These are phyloP conservation scores for Karalla daura DNA, from an alignment of 2,797 vertebrate species.

Conservation along the genomic window DNA sequence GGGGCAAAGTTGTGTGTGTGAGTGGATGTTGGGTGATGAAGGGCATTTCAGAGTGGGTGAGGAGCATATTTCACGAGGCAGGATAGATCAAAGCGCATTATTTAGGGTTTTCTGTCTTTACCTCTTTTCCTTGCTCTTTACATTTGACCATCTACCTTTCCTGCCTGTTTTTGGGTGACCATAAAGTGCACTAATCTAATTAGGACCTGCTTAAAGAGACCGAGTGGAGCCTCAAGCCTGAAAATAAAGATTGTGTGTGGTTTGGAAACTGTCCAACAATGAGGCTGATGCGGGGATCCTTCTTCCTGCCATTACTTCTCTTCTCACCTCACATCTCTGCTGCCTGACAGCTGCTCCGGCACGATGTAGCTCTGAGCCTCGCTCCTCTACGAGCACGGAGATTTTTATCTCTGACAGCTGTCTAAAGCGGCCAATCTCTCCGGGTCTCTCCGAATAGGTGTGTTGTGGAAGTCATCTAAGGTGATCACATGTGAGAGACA, in stretches of 20 bases:
- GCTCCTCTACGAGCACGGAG: constrained; percentile 8
- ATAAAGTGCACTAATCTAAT: constrained; percentile 80
- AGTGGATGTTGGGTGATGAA: constrained; percentile 58
- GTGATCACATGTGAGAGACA: constrained; percentile 15
- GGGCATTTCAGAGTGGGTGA: constrained; percentile 47
- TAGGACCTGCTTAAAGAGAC: constrained; percentile 66
- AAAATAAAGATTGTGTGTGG: constrained; percentile 18
- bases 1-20: constrained; percentile 45
- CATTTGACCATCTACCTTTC: constrained; percentile 25
- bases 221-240: constrained; percentile 66
- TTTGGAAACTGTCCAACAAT: constrained; percentile 44
- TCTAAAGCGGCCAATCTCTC: not conserved
- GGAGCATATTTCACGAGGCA: constrained; percentile 61
- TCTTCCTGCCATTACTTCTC: constrained; percentile 13
- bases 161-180: constrained; percentile 48
- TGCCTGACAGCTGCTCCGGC: constrained; percentile 30
- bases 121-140: constrained; percentile 9
- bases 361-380: not conserved
- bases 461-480: constrained; percentile 22
- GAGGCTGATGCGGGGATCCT: constrained; percentile 7
- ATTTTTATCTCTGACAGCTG: constrained; percentile 50
- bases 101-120: constrained; percentile 36
- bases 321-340: constrained; percentile 28
- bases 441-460: constrained; percentile 3
- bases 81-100: constrained; percentile 74